Percentiles rank a stretch among this genome's conserved stretches.
These are phyloP conservation scores for Prionailurus viverrinus DNA, from an alignment of 2,113 vertebrate genomes.

Conservation along the genomic window DNA sequence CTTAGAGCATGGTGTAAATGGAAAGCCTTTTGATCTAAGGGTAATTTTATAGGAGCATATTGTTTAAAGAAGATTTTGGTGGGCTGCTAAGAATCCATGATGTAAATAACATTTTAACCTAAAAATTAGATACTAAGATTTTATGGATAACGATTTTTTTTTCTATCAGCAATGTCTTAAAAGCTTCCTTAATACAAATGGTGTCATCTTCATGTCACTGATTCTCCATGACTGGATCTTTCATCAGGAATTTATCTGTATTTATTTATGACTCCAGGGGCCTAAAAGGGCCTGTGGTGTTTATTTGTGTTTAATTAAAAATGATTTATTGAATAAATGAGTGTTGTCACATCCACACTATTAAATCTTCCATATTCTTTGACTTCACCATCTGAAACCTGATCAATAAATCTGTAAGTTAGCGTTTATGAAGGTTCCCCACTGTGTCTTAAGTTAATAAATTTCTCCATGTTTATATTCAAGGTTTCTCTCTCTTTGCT, in stretches of 20 bases:
- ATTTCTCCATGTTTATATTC: constrained; percentile 81
- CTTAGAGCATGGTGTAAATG: background rate
- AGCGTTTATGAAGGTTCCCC: constrained; percentile 61
- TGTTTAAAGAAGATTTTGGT: constrained; percentile 39
- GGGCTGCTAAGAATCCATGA: background rate
- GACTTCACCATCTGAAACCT: constrained; percentile 34
- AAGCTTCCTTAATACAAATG: background rate
- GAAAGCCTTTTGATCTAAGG: background rate
- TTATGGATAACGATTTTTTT: constrained; percentile 18
- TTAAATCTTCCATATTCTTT: constrained; percentile 32
- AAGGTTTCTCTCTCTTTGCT: constrained; percentile 85
- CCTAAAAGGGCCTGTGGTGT: background rate
- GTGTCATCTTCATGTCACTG: constrained; percentile 21
- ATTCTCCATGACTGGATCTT: background rate
- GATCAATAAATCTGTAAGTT: constrained; percentile 53
- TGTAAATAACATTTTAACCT: constrained; percentile 11
- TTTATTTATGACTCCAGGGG: constrained; percentile 46
- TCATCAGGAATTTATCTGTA: constrained; percentile 48
- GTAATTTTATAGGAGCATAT: constrained; percentile 32
- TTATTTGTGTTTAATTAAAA: constrained; percentile 39
- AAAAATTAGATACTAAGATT: constrained; percentile 18
- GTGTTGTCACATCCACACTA: background rate
- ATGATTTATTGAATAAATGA: constrained; percentile 41
- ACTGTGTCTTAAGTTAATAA: constrained; percentile 66
- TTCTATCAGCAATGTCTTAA: constrained; percentile 30